These are phyloP conservation scores for Alaudala cheleensis DNA, from an alignment of 2,113 vertebrate species.

Conservation along the genomic window DNA sequence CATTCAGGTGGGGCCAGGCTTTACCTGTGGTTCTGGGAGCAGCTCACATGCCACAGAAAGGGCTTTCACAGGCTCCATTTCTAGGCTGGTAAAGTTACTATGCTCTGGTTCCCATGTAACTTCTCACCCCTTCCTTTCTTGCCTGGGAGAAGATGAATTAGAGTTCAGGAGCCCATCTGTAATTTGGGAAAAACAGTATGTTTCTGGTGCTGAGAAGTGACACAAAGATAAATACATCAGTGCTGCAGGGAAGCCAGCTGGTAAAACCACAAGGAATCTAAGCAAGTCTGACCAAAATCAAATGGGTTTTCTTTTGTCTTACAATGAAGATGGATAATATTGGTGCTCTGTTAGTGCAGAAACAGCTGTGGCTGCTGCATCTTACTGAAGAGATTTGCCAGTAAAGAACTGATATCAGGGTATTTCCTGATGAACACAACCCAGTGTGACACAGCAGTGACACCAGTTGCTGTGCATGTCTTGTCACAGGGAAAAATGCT, in stretches of 20 bases:
- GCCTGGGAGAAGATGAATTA: not conserved
- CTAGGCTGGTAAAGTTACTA: not conserved
- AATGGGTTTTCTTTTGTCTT: not conserved
- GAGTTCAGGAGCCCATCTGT: not conserved
- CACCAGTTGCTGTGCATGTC: not conserved
- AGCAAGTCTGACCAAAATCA: not conserved
- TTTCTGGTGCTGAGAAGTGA: not conserved
- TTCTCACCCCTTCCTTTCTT: not conserved
- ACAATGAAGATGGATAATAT: not conserved
- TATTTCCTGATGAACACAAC: not conserved
- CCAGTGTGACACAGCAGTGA: not conserved
- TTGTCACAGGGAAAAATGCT: not conserved
- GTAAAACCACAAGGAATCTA: not conserved
- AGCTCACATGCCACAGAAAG: fast-evolving
- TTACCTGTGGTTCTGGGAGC: not conserved
- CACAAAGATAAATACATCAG: not conserved
- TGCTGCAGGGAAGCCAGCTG: not conserved
- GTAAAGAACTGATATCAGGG: not conserved
- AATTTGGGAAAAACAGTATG: not conserved
- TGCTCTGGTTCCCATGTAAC: not conserved
- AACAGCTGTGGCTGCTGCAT: not conserved
- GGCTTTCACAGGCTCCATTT: not conserved
- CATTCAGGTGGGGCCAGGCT: not conserved
- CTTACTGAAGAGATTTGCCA: not conserved
- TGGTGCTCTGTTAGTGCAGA: not conserved